phyloP scores from a whole-genome alignment of 1,140 invertebrate species.

The Littorina saxatilis region DNA sequence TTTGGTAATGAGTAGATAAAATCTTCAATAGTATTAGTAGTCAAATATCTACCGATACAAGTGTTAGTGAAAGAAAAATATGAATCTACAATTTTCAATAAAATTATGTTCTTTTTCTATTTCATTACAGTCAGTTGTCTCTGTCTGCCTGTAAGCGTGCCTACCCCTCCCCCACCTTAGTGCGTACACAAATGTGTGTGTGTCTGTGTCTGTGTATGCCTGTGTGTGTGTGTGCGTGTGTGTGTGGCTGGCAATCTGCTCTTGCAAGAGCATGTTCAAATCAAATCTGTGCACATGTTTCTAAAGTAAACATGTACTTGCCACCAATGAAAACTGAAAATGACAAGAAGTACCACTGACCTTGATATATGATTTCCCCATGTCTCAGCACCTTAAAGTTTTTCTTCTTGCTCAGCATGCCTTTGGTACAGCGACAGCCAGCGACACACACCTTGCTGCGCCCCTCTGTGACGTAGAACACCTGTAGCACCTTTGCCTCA shows the following conservation, averaged over 20 bases:
- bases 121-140: too few relatives aligned
- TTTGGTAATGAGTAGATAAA: neutral
- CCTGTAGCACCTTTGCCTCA: constrained; percentile 89
- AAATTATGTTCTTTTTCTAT: too few relatives aligned
- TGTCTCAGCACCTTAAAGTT: constrained; percentile 84
- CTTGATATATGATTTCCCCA: constrained; percentile 84
- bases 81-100: too few relatives aligned
- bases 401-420: constrained; percentile 83
- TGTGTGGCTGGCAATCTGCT: too few relatives aligned
- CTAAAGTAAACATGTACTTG: neutral
- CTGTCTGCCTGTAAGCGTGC: too few relatives aligned
- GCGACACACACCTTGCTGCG: constrained; percentile 86
- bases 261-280: neutral
- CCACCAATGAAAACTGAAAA: neutral
- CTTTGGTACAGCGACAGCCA: constrained; percentile 90
- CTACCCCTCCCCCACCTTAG: too few relatives aligned
- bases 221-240: too few relatives aligned
- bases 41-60: too few relatives aligned
- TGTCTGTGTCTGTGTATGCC: too few relatives aligned
- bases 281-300: neutral
- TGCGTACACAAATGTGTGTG: too few relatives aligned
- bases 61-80: too few relatives aligned
- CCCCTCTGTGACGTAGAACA: constrained; percentile 87
- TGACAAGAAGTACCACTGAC: too few relatives aligned
- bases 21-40: neutral